phyloP scores from a whole-genome alignment of 2,113 vertebrate genomes.

The Phycodurus eques region DNA sequence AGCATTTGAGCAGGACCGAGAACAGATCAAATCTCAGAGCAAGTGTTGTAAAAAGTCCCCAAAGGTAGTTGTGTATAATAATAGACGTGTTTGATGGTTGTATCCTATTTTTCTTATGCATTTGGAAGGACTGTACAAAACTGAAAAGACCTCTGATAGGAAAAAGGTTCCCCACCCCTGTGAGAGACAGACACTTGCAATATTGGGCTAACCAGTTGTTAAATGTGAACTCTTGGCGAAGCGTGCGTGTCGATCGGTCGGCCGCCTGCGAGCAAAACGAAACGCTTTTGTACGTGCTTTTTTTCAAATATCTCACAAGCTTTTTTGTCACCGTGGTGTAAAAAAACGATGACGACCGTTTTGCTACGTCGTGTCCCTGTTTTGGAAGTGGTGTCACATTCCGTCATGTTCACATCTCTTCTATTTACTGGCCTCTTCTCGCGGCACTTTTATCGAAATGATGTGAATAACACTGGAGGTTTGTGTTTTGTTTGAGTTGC shows the following conservation, averaged over 20 bases:
- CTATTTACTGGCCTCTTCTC: constrained; percentile 54
- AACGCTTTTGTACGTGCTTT: constrained; percentile 14
- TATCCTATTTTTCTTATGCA: neutral
- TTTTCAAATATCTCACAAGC: constrained; percentile 50
- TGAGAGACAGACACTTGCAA: constrained; percentile 39
- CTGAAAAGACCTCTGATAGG: neutral
- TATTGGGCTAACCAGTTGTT: constrained; percentile 47
- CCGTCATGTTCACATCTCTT: constrained; percentile 32
- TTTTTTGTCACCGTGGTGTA: constrained; percentile 45
- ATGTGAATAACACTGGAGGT: constrained; percentile 43
- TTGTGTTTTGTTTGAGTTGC: constrained; percentile 10
- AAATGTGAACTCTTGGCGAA: constrained; percentile 42
- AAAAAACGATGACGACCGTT: constrained; percentile 24
- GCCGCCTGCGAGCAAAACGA: neutral
- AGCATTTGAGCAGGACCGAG: neutral
- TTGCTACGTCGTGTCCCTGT: constrained; percentile 62
- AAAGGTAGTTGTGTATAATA: neutral
- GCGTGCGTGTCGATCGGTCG: constrained; percentile 20
- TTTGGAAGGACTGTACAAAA: neutral
- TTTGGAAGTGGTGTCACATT: constrained; percentile 40
- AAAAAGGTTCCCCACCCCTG: constrained; percentile 4
- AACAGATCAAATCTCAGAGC: neutral
- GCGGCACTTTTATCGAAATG: constrained; percentile 57
- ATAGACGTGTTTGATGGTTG: neutral
- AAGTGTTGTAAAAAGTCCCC: neutral